Base-by-base conservation (phyloP, 1,140 invertebrate species). In the Sesamia nonagrioides region DNA sequence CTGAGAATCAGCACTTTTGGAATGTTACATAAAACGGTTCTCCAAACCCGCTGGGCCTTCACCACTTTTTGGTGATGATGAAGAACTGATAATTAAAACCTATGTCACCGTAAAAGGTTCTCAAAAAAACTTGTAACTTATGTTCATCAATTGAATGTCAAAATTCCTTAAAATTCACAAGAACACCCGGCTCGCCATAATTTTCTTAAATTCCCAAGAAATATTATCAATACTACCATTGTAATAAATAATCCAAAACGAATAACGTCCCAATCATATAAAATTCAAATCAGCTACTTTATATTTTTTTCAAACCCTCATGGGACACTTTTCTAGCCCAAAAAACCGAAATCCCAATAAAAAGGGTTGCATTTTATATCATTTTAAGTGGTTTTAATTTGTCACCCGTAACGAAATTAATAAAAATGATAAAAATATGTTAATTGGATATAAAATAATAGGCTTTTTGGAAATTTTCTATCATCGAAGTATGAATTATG, bases 401-500 rank as follows among this genome's bases (percentile, higher is more conserved):
- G 90, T 91, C 88, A 91, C 79, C 84, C 90, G 78, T 89, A 82
- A 78, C 88, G 72, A 90, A 89, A 90, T 88, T 85, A 83, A 86
- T 85, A 87, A 80, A 50, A 50, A 90, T 78, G 81, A 76, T 72
- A 83, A 79, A 83, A 80, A 88, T 88, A 91, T 91, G 84, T 50
- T 85, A 89, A 89, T 89, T 78, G 82, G 63, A 18, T 75, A 77
- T 54, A 50, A 50, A 60, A 77, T 81, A 42, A 68, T 52, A 33
- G 56, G 50, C 60, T 77, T 54, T 60, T 58, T 69, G 45, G 58
- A 13, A 8, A 33, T 58, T 58, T 77, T 35, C 66, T 69, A 69
- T 71, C 76, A 58, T 69, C 76, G 50, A n/a, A n/a, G n/a, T 74
- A 27, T 81, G 68, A 78, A 27, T 58, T 76, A 76, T 63, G 35